Conservation (phyloP, 2,888 invertebrate genomes). For the Coelinius sp. region DNA sequence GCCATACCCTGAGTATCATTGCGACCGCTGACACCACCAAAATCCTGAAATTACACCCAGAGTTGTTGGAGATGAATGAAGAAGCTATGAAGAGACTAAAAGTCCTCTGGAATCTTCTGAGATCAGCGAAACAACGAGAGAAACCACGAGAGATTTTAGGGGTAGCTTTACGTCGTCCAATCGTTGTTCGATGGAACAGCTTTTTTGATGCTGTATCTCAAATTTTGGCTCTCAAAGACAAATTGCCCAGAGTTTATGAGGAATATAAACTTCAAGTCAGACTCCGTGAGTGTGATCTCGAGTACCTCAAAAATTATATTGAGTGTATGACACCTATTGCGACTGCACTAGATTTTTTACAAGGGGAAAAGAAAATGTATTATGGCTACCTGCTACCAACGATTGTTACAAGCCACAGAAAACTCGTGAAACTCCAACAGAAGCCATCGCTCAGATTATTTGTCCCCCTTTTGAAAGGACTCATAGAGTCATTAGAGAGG, state of each 20-base stretch:
- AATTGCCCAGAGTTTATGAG: background rate
- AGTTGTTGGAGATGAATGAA: background rate
- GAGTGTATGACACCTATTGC: background rate
- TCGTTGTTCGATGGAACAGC: background rate
- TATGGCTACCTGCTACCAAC: background rate
- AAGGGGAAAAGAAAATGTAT: background rate
- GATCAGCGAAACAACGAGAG: background rate
- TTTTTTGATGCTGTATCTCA: background rate
- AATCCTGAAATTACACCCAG: background rate
- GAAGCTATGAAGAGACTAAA: background rate
- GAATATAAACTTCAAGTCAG: background rate
- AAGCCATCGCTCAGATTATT: too few species aligned
- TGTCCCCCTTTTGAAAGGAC: too few species aligned
- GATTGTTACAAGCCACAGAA: too few species aligned
- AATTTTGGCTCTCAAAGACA: background rate
- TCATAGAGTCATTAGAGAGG: too few species aligned
- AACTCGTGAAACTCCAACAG: too few species aligned
- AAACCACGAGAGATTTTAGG: background rate
- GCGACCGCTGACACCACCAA: background rate
- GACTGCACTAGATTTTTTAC: background rate
- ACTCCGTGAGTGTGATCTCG: background rate
- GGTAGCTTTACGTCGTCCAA: background rate
- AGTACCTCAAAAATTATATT: background rate
- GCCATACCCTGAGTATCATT: constrained; percentile 6
- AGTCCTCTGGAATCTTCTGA: background rate